Conservation (phyloP, 2,888 invertebrate species). For the Entomobrya proxima region DNA sequence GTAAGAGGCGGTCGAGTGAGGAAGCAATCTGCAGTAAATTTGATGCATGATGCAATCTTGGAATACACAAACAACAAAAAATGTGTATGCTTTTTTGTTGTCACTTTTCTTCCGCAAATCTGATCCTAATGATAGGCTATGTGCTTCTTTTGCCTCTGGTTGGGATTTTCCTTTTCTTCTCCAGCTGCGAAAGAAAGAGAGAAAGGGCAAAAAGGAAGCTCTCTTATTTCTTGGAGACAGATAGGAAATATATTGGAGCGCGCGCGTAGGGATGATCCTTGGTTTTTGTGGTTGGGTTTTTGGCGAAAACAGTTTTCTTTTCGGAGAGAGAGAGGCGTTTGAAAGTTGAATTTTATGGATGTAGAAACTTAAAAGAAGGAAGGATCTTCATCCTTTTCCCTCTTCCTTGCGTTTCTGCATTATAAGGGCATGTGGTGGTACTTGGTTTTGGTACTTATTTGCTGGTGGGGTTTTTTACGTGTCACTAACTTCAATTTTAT, state of each 20-base stretch:
- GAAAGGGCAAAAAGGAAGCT: neutral
- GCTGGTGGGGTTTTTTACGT: neutral
- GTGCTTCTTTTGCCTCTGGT: neutral
- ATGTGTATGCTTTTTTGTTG: slow-evolving; percentile 12
- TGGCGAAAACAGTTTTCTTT: neutral
- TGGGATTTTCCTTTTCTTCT: neutral
- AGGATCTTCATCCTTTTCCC: neutral
- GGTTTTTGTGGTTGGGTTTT: slow-evolving; percentile 14
- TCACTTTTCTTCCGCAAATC: slow-evolving; percentile 3
- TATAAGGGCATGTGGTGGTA: neutral
- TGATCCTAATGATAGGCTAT: slow-evolving; percentile 1
- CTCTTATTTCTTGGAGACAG: slow-evolving; percentile 20
- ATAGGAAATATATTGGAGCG: neutral
- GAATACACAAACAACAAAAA: slow-evolving; percentile 21
- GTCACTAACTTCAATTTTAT: slow-evolving; percentile 20
- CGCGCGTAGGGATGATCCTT: neutral
- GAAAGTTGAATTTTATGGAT: slow-evolving; percentile 12
- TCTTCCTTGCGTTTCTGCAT: too few species aligned
- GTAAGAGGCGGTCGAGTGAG: neutral
- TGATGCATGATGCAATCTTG: slow-evolving; percentile 42
- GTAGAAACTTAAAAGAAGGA: slow-evolving; percentile 12
- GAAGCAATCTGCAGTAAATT: slow-evolving; percentile 64
- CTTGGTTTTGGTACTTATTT: neutral
- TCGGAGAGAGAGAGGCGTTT: neutral
- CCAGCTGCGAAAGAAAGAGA: neutral